A percentile compares a stretch with the other conserved stretches of the same genome.
phyloP scores from a whole-genome alignment of 1,140 invertebrate genomes.

The Tribolium madens region DNA sequence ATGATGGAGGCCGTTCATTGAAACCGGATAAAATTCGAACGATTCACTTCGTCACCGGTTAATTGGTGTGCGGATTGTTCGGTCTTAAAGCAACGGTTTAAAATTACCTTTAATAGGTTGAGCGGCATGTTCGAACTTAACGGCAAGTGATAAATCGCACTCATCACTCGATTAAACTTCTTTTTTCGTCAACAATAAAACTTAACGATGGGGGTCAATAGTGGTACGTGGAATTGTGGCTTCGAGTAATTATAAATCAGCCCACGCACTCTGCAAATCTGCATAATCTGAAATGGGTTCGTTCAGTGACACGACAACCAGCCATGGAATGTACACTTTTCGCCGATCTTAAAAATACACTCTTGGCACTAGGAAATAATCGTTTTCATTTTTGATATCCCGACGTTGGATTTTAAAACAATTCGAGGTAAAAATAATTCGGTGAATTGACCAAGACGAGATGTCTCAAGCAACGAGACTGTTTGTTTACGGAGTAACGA shows the following conservation, averaged over 20 bases:
- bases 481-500: conserved; percentile 37
- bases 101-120: conserved; percentile 32
- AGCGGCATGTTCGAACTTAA: background rate
- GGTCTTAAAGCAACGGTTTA: conserved; percentile 33
- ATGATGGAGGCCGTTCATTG: conserved; percentile 17
- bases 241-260: conserved; percentile 30
- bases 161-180: background rate
- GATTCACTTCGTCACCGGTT: conserved; percentile 15
- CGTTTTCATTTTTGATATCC: conserved; percentile 8
- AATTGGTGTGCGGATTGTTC: conserved; percentile 27
- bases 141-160: conserved; percentile 3
- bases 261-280: conserved; percentile 18
- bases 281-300: conserved; percentile 36
- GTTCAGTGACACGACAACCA: conserved; percentile 34
- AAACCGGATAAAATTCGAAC: conserved; percentile 29
- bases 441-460: background rate
- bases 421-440: conserved; percentile 8
- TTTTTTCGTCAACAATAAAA: conserved; percentile 24
- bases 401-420: background rate
- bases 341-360: conserved; percentile 10
- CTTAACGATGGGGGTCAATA: conserved; percentile 5
- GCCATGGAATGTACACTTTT: conserved; percentile 17
- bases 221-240: conserved; percentile 7
- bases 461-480: conserved; percentile 8
- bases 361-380: background rate